Conservation (phyloP, 2,113 vertebrate species). For the Psettodes erumei region DNA sequence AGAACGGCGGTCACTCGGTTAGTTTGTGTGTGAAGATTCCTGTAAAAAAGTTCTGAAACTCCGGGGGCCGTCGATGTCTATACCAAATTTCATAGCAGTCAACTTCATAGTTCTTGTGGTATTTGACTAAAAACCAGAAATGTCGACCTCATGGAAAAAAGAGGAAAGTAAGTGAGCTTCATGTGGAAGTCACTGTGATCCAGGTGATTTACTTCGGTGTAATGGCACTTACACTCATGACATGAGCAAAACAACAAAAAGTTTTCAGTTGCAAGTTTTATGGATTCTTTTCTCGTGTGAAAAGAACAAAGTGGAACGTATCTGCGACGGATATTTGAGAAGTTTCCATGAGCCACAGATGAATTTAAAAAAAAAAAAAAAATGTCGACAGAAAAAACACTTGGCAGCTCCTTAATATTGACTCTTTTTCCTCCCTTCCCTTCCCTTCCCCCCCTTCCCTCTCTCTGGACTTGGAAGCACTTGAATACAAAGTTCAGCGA, state of each 20-base stretch:
- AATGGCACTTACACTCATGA: not conserved
- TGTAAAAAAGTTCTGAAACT: no score
- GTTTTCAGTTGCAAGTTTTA: constrained; percentile 14
- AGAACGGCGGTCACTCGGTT: no score
- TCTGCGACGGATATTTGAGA: constrained; percentile 46
- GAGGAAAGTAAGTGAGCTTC: not conserved
- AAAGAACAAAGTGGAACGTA: constrained; percentile 11
- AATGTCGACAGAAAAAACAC: constrained; percentile 55
- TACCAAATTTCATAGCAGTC: not conserved
- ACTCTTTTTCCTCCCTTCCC: constrained; percentile 1
- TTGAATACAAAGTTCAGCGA: constrained; percentile 65
- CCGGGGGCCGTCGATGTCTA: not conserved
- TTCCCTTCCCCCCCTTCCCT: constrained; percentile 3
- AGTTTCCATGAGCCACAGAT: constrained; percentile 59
- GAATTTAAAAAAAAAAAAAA: constrained; percentile 42
- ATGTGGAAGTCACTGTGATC: not conserved
- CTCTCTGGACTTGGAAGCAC: constrained; percentile 61
- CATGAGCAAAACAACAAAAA: not conserved
- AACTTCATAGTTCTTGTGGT: not conserved
- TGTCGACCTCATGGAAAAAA: not conserved
- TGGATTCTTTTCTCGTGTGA: constrained; percentile 7
- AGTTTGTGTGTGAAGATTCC: no score
- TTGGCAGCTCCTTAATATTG: constrained; percentile 60
- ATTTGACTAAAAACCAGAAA: not conserved
- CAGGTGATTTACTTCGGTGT: not conserved